Percentiles rank a stretch among this genome's conserved stretches.
These are phyloP conservation scores for Acrocyrtus sp. DNA, from an alignment of 2,888 invertebrate genomes.

Conservation along the genomic window DNA sequence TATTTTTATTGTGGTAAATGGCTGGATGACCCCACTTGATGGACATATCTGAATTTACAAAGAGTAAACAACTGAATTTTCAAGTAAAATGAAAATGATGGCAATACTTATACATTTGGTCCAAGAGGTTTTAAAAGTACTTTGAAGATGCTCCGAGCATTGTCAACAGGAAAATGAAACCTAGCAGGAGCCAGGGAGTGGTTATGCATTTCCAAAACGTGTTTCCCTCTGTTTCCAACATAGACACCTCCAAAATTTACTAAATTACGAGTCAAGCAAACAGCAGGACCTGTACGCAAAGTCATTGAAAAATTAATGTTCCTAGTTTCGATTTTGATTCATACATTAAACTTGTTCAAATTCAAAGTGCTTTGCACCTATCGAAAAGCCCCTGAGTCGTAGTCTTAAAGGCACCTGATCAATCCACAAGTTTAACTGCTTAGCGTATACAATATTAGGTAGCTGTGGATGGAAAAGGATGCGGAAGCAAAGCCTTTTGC, in stretches of 20 bases:
- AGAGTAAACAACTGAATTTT: not conserved
- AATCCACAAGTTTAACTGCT: constrained; percentile 40
- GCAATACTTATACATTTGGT: no score
- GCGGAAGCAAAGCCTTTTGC: constrained; percentile 38
- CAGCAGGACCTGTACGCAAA: constrained; percentile 44
- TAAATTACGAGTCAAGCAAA: constrained; percentile 52
- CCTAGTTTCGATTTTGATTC: no score
- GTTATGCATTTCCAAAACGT: constrained; percentile 45
- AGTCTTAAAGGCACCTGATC: constrained; percentile 45
- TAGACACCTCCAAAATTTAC: constrained; percentile 55
- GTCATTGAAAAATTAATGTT: no score
- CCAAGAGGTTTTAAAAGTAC: constrained; percentile 3
- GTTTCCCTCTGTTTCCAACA: constrained; percentile 37
- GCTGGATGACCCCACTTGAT: constrained; percentile 35
- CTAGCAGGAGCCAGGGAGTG: constrained; percentile 47
- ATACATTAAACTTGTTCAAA: no score
- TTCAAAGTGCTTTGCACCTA: no score
- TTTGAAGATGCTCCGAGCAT: constrained; percentile 52
- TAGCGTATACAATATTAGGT: constrained; percentile 44
- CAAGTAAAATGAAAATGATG: not conserved
- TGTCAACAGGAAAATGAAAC: constrained; percentile 58
- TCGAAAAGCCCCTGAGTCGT: constrained; percentile 47
- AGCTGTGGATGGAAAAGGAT: constrained; percentile 48
- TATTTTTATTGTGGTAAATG: constrained; percentile 28
- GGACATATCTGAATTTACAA: constrained; percentile 56